phyloP scores from a whole-genome alignment of 2,888 invertebrate genomes.

The Lasioglossum zephyrum region DNA sequence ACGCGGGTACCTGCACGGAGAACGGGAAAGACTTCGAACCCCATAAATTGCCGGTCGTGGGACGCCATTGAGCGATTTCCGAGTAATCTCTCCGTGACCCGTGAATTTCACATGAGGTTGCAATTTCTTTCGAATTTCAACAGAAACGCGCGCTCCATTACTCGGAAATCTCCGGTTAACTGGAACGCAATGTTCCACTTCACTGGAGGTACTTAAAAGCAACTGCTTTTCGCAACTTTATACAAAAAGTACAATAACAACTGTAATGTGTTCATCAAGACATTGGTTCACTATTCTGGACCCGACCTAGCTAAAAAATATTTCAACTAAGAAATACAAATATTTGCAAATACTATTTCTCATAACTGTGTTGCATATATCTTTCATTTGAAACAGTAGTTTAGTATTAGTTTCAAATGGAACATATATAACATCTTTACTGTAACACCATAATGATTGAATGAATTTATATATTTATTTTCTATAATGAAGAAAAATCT shows the following conservation, averaged over 20 bases:
- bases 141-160: background rate
- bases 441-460: no score
- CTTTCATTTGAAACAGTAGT: no score
- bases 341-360: no score
- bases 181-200: background rate
- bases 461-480: no score
- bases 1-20: slow-evolving; percentile 2
- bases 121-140: background rate
- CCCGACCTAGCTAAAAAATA: no score
- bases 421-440: no score
- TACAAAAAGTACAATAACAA: background rate
- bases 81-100: slow-evolving; percentile 31
- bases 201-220: background rate
- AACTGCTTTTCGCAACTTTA: background rate
- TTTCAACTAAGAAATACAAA: no score
- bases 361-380: no score
- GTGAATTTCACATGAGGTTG: slow-evolving; percentile 26
- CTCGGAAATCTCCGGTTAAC: background rate
- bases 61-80: slow-evolving; percentile 55
- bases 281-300: no score
- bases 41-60: slow-evolving; percentile 53
- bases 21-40: slow-evolving; percentile 40
- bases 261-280: background rate
- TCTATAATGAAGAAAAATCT: no score
- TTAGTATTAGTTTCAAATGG: no score